These are phyloP conservation scores for Centropyge bicolor DNA, from an alignment of 2,797 vertebrate species.

Conservation along the genomic window DNA sequence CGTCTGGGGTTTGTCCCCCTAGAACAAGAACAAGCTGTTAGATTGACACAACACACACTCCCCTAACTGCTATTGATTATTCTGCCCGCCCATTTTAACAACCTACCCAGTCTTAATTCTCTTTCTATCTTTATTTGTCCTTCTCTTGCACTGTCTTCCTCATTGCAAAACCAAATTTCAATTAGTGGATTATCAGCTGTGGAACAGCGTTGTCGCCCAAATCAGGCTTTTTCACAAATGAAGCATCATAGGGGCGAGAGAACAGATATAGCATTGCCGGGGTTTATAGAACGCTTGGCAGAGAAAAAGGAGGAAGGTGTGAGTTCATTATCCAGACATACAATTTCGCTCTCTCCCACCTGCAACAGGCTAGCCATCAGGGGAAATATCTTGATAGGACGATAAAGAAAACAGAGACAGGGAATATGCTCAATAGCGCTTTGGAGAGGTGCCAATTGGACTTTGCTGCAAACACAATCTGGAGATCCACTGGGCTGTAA, in stretches of 20 bases:
- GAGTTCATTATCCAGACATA: constrained; percentile 77
- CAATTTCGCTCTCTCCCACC: constrained; percentile 64
- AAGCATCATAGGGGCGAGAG: constrained; percentile 15
- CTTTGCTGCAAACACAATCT: constrained; percentile 81
- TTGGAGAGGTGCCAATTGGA: constrained; percentile 79
- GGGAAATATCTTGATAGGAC: constrained; percentile 80
- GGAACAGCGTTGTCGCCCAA: constrained; percentile 47
- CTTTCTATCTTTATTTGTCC: constrained; percentile 51
- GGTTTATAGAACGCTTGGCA: constrained; percentile 53
- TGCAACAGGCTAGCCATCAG: constrained; percentile 72
- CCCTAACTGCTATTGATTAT: constrained; percentile 81
- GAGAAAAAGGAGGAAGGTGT: constrained; percentile 54
- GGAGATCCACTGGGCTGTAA: constrained; percentile 74
- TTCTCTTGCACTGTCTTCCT: constrained; percentile 36
- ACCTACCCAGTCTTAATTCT: constrained; percentile 52
- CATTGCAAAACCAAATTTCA: constrained; percentile 66
- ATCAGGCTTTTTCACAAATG: constrained; percentile 23
- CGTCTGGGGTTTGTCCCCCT: constrained; percentile 65
- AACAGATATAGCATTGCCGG: constrained; percentile 38
- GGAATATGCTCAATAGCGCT: constrained; percentile 76
- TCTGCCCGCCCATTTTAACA: constrained; percentile 58
- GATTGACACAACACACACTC: constrained; percentile 73
- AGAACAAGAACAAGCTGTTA: constrained; percentile 78
- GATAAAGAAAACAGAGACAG: constrained; percentile 76
- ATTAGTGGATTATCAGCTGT: constrained; percentile 68